These are phyloP conservation scores for Galendromus occidentalis DNA, from an alignment of 1,140 invertebrate species.

Conservation along the genomic window DNA sequence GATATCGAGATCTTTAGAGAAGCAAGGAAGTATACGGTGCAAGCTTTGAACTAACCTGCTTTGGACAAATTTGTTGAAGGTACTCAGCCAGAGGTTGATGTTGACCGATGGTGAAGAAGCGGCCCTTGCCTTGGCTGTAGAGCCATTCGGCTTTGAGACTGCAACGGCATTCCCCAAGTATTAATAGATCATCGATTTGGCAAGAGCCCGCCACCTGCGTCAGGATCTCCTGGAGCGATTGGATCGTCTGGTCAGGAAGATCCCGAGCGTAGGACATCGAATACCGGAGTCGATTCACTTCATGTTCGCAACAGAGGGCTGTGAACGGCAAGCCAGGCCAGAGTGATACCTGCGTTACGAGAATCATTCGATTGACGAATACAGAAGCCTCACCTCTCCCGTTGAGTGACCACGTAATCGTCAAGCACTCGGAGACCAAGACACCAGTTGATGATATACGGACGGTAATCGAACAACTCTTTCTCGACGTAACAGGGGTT, in stretches of 20 bases:
- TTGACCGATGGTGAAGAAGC: slow-evolving; percentile 63
- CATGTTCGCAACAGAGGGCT: no score
- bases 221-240: no score
- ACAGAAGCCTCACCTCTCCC: slow-evolving; percentile 48
- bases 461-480: slow-evolving; percentile 55
- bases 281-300: no score
- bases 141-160: slow-evolving; percentile 86
- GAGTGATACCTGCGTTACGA: neutral
- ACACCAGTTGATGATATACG: slow-evolving; percentile 80
- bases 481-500: slow-evolving; percentile 50
- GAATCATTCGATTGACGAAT: neutral
- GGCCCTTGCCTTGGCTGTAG: slow-evolving; percentile 70
- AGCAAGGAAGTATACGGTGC: neutral
- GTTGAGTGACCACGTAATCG: slow-evolving; percentile 62
- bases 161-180: slow-evolving; percentile 22
- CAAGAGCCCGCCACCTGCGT: no score
- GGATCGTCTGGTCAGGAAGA: no score
- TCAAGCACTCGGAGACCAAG: slow-evolving; percentile 65
- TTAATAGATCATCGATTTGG: neutral
- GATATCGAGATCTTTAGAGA: no score
- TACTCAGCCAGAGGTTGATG: slow-evolving; percentile 60
- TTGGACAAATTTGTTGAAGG: slow-evolving; percentile 49
- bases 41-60: neutral
- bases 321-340: no score
- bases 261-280: no score